These are phyloP conservation scores for Atractosteus spatula DNA, from an alignment of 2,113 vertebrate genomes.

Conservation along the genomic window DNA sequence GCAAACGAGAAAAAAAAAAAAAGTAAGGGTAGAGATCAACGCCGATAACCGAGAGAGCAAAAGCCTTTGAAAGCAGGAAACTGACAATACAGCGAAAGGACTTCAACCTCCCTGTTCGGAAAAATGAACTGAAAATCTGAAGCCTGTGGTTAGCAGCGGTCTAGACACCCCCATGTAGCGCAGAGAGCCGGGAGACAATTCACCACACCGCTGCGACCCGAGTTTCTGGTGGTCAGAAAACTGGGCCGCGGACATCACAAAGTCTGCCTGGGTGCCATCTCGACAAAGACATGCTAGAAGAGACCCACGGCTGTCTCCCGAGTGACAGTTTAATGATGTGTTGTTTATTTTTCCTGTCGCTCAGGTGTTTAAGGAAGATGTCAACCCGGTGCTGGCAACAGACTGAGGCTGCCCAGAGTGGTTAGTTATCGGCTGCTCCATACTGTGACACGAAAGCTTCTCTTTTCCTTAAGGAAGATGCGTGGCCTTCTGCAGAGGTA, in stretches of 20 bases:
- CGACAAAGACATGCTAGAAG: neutral
- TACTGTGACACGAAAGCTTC: neutral
- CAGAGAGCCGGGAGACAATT: too few relatives aligned
- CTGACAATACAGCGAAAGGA: neutral
- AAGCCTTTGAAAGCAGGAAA: neutral
- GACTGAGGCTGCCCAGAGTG: neutral
- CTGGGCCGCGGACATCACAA: neutral
- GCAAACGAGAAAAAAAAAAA: constrained; percentile 43
- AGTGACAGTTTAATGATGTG: neutral
- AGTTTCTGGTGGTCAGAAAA: too few relatives aligned
- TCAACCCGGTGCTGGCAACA: neutral
- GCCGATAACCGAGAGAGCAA: neutral
- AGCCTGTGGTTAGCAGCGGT: too few relatives aligned
- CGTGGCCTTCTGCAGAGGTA: neutral
- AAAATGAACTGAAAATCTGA: too few relatives aligned
- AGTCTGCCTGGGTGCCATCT: neutral
- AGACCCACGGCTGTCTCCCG: neutral
- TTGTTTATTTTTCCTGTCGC: neutral
- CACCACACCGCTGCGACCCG: too few relatives aligned
- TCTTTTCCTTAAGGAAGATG: neutral
- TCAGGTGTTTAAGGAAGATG: neutral
- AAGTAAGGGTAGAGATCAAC: constrained; percentile 35
- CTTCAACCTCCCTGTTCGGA: too few relatives aligned
- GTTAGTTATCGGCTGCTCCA: neutral
- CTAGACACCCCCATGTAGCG: too few relatives aligned